Evolutionary conservation across 2,888 invertebrate species (phyloP).

Genomic region (Drosophila emarginata): DNA sequence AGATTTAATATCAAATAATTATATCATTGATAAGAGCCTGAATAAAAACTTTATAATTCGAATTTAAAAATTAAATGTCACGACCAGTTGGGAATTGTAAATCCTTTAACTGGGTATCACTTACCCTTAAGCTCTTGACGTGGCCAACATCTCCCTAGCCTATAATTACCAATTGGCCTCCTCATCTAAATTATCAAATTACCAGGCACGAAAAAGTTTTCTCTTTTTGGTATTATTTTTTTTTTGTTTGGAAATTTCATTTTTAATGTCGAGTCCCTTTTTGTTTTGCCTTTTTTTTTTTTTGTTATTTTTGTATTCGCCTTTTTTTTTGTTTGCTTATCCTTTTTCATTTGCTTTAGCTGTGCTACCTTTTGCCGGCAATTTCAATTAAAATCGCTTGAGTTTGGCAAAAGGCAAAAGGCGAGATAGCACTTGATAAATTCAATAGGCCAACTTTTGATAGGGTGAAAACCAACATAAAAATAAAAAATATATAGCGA

Average conservation of each 20-base stretch:
- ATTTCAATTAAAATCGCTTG: conserved; percentile 66
- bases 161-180: neutral
- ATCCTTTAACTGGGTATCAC: neutral
- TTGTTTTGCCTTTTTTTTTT: neutral
- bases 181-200: conserved; percentile 39
- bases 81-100: neutral
- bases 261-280: conserved; percentile 12
- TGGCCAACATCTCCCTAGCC: neutral
- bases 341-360: conserved; percentile 3
- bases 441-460: conserved; percentile 47
- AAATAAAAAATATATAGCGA: neutral
- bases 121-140: neutral
- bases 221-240: conserved; percentile 27
- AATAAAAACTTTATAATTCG: neutral
- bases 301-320: conserved; percentile 11
- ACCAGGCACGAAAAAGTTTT: conserved; percentile 23
- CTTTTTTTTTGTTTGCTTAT: conserved; percentile 4
- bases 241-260: conserved; percentile 13
- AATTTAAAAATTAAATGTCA: neutral
- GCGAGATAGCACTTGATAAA: conserved; percentile 45
- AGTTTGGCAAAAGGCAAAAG: conserved; percentile 15
- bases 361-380: conserved; percentile 28
- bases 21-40: no score
- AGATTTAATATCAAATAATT: no score
- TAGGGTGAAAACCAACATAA: neutral